phyloP scores from a whole-genome alignment of 2,888 invertebrate species.

The Eupithecia vulgata region DNA sequence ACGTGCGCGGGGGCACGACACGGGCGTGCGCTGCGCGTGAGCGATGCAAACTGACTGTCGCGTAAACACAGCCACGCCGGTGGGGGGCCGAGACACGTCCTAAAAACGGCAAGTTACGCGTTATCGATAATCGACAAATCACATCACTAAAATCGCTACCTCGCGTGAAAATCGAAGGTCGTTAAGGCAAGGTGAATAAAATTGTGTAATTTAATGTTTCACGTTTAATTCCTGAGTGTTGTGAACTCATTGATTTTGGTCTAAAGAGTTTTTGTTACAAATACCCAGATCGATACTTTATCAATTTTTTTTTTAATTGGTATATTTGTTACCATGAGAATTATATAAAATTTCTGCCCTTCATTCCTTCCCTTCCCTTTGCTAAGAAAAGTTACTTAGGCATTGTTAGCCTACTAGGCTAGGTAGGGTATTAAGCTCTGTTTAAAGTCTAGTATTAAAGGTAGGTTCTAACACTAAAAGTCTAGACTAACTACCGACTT shows the following conservation, averaged over 20 bases:
- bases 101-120: slow-evolving; percentile 68
- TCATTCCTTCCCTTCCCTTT: no score
- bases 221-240: slow-evolving; percentile 27
- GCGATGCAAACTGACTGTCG: slow-evolving; percentile 61
- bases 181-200: slow-evolving; percentile 39
- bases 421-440: no score
- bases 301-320: not conserved
- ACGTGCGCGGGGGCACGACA: slow-evolving; percentile 64
- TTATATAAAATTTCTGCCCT: no score
- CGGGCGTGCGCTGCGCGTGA: slow-evolving; percentile 67
- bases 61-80: slow-evolving; percentile 55
- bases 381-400: no score
- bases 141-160: slow-evolving; percentile 61
- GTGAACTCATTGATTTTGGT: slow-evolving; percentile 22
- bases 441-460: not conserved
- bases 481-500: not conserved
- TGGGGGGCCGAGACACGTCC: slow-evolving; percentile 71
- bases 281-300: not conserved
- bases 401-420: no score
- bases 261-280: not conserved
- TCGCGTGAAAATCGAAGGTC: slow-evolving; percentile 55
- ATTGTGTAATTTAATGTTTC: slow-evolving; percentile 37
- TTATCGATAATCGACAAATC: slow-evolving; percentile 69
- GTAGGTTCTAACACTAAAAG: not conserved
- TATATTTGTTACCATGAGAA: no score